These are phyloP conservation scores for Caerostris extrusa DNA, from an alignment of 1,140 invertebrate species.

Conservation along the genomic window DNA sequence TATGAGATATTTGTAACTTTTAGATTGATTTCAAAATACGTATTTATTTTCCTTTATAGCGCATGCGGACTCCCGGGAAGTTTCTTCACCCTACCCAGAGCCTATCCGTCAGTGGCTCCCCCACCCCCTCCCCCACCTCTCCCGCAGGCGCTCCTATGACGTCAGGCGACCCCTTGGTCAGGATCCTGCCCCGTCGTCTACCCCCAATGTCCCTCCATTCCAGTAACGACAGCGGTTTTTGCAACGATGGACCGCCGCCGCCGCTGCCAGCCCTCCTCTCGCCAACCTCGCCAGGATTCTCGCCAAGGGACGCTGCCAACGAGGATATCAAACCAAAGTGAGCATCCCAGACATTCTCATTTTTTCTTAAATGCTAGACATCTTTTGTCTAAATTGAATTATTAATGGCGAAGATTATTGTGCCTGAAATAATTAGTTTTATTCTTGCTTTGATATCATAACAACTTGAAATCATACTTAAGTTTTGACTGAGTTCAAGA, in stretches of 20 bases:
- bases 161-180: constrained; percentile 71
- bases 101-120: constrained; percentile 80
- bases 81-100: constrained; percentile 78
- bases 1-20: not conserved
- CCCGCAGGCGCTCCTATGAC: constrained; percentile 50
- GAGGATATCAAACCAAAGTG: constrained; percentile 67
- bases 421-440: not conserved
- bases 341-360: not conserved
- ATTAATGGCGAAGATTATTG: not conserved
- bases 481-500: too few relatives aligned
- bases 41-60: constrained; percentile 2
- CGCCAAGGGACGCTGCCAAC: not conserved
- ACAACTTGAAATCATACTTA: too few relatives aligned
- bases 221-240: constrained; percentile 95
- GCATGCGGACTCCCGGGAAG: constrained; percentile 60
- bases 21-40: not conserved
- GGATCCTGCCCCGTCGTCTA: constrained; percentile 74
- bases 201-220: constrained; percentile 85
- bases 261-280: constrained; percentile 79
- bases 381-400: not conserved
- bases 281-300: constrained; percentile 87
- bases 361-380: not conserved
- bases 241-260: constrained; percentile 89
- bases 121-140: constrained; percentile 79
- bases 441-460: not conserved